Percentiles rank a stretch among this genome's conserved stretches.
Conservation (phyloP, 2,888 invertebrate species). For the Oscheius sp. region DNA sequence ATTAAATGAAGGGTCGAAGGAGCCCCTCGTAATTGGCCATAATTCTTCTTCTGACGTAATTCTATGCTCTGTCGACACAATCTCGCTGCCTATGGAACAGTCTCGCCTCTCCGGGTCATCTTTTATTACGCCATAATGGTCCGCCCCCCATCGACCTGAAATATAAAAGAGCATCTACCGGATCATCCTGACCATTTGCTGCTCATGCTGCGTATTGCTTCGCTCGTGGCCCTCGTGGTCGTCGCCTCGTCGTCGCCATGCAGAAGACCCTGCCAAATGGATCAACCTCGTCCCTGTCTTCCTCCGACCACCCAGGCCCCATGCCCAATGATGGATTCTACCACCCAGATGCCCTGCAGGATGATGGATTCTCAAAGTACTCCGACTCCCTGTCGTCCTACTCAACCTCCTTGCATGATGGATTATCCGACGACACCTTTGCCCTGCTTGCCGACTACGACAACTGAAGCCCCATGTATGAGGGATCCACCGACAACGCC, state of each 20-base stretch:
- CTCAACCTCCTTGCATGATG: background rate
- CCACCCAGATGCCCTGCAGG: background rate
- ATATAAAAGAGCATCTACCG: background rate
- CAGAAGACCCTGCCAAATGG: background rate
- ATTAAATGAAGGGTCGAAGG: background rate
- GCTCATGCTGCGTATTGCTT: background rate
- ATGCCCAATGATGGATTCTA: background rate
- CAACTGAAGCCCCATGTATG: constrained; percentile 3
- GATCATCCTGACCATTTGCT: background rate
- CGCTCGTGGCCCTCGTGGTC: constrained; percentile 2
- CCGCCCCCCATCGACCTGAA: background rate
- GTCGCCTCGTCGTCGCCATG: background rate
- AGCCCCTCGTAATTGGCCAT: background rate
- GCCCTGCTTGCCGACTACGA: constrained; percentile 7
- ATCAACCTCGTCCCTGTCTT: background rate
- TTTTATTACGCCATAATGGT: background rate
- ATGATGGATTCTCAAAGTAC: background rate
- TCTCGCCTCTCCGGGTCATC: background rate
- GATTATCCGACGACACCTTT: background rate
- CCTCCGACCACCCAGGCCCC: background rate
- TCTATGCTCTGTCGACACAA: background rate
- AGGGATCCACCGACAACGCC: background rate
- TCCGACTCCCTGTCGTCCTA: background rate
- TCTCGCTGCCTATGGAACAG: background rate
- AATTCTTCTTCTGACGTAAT: background rate